Evolutionary conservation across 2,113 vertebrate genomes (phyloP).

Genomic region (Thamnophis sirtalis): DNA sequence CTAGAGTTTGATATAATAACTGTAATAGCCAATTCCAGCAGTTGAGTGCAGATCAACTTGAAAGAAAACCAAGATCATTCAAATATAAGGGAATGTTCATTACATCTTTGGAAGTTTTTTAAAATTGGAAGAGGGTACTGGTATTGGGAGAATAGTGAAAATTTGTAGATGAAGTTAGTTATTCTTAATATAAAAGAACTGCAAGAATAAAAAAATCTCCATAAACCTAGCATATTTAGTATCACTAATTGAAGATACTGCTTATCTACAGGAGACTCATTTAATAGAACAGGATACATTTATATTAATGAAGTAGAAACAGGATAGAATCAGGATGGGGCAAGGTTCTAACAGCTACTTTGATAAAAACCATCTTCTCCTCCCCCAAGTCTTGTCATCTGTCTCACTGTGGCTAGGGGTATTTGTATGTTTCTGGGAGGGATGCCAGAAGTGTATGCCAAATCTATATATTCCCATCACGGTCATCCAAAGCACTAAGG

Average conservation of each 20-base stretch:
- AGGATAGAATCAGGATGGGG: neutral
- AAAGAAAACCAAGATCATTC: neutral
- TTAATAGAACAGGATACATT: neutral
- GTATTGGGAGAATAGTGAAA: neutral
- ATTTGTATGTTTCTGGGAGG: neutral
- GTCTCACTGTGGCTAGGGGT: neutral
- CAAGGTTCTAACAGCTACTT: neutral
- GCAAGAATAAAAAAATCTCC: neutral
- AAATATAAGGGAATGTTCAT: neutral
- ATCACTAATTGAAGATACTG: neutral
- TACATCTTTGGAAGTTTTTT: neutral
- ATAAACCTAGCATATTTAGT: neutral
- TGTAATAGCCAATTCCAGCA: neutral
- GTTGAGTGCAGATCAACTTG: neutral
- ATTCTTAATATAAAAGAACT: neutral
- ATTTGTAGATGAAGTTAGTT: neutral
- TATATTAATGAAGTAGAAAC: neutral
- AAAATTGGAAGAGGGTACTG: neutral
- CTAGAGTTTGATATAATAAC: neutral
- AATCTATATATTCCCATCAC: neutral
- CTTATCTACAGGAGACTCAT: neutral
- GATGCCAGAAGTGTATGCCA: neutral
- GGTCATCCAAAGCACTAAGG: neutral
- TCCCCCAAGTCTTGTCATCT: neutral
- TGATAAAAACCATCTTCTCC: neutral